phyloP scores from a whole-genome alignment of 2,888 invertebrate species.

The Drosophila meridionalis region DNA sequence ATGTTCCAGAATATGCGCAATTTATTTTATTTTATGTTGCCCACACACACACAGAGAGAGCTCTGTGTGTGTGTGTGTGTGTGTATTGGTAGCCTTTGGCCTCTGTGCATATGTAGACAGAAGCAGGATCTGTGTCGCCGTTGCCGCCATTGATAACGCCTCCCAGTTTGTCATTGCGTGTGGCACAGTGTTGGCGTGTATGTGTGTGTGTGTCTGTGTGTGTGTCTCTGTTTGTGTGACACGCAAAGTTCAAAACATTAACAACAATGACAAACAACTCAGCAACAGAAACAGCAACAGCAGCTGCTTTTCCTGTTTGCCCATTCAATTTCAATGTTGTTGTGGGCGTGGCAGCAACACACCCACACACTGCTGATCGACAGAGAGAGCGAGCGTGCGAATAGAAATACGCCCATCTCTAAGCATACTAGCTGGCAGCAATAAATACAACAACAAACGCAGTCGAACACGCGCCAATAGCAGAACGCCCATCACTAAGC shows the following conservation, averaged over 20 bases:
- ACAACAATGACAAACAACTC: conserved; percentile 66
- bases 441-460: background rate
- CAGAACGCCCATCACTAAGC: background rate
- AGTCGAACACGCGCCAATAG: background rate
- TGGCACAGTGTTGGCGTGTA: conserved; percentile 13
- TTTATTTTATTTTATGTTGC: conserved; percentile 66
- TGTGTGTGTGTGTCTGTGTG: conserved; percentile 10
- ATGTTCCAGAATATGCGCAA: conserved; percentile 74
- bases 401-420: conserved; percentile 12
- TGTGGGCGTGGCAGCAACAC: conserved; percentile 45
- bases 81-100: conserved; percentile 27
- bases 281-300: conserved; percentile 22
- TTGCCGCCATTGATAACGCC: conserved; percentile 55
- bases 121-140: conserved; percentile 61
- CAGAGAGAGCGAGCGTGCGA: background rate
- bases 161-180: conserved; percentile 43
- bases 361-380: conserved; percentile 37
- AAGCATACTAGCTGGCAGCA: background rate
- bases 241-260: conserved; percentile 71
- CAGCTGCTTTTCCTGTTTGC: conserved; percentile 45
- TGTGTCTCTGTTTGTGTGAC: conserved; percentile 23
- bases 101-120: conserved; percentile 40
- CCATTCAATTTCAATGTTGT: conserved; percentile 41
- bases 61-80: background rate
- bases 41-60: conserved; percentile 20